Evolutionary conservation across 1,140 invertebrate genomes (phyloP), one percentile per base, ranked within the genome.

Genomic region (Drosophila kikkawai): DNA sequence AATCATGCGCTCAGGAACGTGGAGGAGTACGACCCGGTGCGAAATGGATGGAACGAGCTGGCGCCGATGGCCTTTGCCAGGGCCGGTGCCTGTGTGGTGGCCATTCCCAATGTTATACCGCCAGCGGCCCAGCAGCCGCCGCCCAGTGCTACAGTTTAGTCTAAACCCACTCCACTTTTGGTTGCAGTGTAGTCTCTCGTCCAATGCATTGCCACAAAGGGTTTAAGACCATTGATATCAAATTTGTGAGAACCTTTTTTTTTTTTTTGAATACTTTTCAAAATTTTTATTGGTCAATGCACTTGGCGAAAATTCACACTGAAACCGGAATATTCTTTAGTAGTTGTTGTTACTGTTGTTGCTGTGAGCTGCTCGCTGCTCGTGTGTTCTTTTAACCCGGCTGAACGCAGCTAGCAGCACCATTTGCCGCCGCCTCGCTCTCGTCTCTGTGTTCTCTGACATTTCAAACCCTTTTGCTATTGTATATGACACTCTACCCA

Each of bases 1-100:
- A 96, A 97, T 85, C 95, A 96, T 69, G 99, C 98, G 93, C 94
- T 99, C 3, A 97, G 96, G 84, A 95, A 96, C 63, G 98, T 99
- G 19, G 98, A 99, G 94, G 96, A 97, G 79, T 99, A 99, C 93
- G 98, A 99, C 93, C 96, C 98, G 12, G 95, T 96, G 91, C 95
- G 95, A 0, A 98, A 99, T 93, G 96, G 96, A 83, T 99, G 98
- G 98, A 93, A 93, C n/a, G 93, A 94, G 53, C 94, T 97, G 66
- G 94, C 97, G 36, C 95, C 96, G 15, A 93, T 98, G 48, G 95
- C 95, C 80, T 96, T 95, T 34, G 97, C 97, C 42, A 94, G 97
- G 73, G 97, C 97, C 53, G 97, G 97, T 59, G 96, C 97, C 50
- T 97, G 97, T 91, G 96, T 98, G n/a, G 96, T 98, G 36, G 95